phyloP scores from a whole-genome alignment of 2,888 invertebrate species.

The Aethes cnicana region DNA sequence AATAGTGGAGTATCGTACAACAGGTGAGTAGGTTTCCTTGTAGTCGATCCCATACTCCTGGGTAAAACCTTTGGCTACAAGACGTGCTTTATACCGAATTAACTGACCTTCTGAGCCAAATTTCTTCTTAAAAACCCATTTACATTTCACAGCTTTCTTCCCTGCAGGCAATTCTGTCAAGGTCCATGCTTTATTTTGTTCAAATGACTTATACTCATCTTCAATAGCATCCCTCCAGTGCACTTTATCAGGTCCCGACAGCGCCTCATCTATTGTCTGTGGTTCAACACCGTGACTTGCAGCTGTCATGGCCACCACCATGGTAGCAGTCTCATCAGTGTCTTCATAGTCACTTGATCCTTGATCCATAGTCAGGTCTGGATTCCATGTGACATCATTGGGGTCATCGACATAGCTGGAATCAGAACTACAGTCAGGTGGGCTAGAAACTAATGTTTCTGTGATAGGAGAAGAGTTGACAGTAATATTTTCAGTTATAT shows the following conservation, averaged over 20 bases:
- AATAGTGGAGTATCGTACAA: neutral
- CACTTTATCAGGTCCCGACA: constrained; percentile 7
- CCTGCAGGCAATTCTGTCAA: neutral
- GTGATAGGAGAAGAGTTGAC: neutral
- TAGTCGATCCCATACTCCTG: constrained; percentile 5
- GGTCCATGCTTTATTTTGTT: neutral
- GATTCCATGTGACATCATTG: constrained; percentile 11
- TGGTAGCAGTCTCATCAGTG: neutral
- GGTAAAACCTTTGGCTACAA: constrained; percentile 20
- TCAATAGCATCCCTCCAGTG: constrained; percentile 4
- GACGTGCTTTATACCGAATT: constrained; percentile 12
- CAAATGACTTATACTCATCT: constrained; percentile 12
- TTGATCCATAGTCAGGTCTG: constrained; percentile 7
- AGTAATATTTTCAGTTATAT: neutral
- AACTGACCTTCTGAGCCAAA: constrained; percentile 6
- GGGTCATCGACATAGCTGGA: neutral
- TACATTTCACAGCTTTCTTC: constrained; percentile 11
- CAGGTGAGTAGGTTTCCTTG: too few species aligned
- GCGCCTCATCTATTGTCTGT: constrained; percentile 8
- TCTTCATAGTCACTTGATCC: neutral
- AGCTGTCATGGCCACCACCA: neutral
- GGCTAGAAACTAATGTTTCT: neutral
- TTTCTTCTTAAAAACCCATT: constrained; percentile 19
- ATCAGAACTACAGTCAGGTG: neutral
- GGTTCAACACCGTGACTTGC: neutral